Conservation (phyloP, 2,113 vertebrate species). For the human region GRCh38 chr6:39640001-39640500, state of each 20-base stretch:
- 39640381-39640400: background rate
- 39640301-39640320: background rate
- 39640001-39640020: background rate
- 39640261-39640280: background rate
- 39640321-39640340: background rate
- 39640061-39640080: background rate
- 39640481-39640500: background rate
- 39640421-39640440: background rate
- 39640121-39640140: background rate
- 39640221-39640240: background rate
- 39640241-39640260: background rate
- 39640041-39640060: background rate
- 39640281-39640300: background rate
- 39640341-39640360: background rate
- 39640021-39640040: background rate
- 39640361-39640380: background rate
- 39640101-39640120: background rate
- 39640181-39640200: background rate
- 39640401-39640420: background rate
- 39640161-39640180: background rate
- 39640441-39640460: background rate
- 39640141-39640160: background rate
- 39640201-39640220: background rate
- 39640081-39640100: background rate
- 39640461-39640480: background rate